These are phyloP conservation scores for Eufriesea mexicana DNA, from an alignment of 1,140 invertebrate species.

Conservation along the genomic window DNA sequence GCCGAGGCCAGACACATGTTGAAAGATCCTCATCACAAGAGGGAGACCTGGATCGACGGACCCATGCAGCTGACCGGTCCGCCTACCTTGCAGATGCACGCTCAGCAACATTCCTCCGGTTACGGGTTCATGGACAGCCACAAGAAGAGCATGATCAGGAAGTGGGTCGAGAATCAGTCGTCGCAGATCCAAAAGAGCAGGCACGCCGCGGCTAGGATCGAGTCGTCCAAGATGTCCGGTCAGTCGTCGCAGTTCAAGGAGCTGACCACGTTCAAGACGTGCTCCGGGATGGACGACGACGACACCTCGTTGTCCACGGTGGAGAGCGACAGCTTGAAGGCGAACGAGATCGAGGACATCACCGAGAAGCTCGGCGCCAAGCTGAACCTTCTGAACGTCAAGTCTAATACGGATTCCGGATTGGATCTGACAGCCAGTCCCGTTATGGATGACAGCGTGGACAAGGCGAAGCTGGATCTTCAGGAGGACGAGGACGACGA, in stretches of 20 bases:
- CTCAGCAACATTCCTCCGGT: constrained; percentile 81
- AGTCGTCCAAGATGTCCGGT: constrained; percentile 79
- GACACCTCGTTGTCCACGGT: constrained; percentile 76
- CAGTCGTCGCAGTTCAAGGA: constrained; percentile 83
- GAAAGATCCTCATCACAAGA: constrained; percentile 90
- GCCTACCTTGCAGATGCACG: constrained; percentile 71
- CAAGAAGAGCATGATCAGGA: constrained; percentile 95
- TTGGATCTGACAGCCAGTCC: constrained; percentile 65
- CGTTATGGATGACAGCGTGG: constrained; percentile 73
- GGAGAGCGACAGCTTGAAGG: constrained; percentile 77
- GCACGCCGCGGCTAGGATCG: constrained; percentile 75
- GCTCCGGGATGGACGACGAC: constrained; percentile 77
- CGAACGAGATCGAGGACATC: constrained; percentile 78
- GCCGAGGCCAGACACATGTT: constrained; percentile 90
- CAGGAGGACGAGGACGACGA: constrained; percentile 86
- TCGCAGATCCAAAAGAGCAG: constrained; percentile 86
- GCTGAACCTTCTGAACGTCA: constrained; percentile 76
- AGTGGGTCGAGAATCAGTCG: constrained; percentile 96
- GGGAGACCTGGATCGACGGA: constrained; percentile 97
- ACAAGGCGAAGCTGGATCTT: constrained; percentile 70
- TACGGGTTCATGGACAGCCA: constrained; percentile 95
- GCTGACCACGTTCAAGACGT: constrained; percentile 85
- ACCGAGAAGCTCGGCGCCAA: constrained; percentile 78
- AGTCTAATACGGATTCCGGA: constrained; percentile 70
- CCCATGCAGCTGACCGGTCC: constrained; percentile 84